Base-by-base conservation (phyloP, 2,797 vertebrate genomes). In the Poeciliopsis turneri region DNA sequence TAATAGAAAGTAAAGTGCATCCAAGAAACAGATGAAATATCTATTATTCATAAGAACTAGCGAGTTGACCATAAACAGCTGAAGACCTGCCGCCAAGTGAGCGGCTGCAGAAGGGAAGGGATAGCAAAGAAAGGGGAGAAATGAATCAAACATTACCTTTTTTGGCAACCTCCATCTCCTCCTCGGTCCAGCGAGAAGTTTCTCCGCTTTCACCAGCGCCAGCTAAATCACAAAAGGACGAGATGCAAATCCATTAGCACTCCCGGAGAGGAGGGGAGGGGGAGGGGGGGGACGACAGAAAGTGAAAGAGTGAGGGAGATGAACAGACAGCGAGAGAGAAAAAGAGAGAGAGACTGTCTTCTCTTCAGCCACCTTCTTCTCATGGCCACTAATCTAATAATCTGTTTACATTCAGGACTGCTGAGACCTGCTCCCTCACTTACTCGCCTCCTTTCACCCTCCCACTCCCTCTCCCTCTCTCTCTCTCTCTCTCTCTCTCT, bases 141-240 rank as follows among this genome's bases (percentile, higher is more conserved):
- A 84, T 86, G 7, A 74, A 76, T 66, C 46, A 20, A 81, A 86
- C 83, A n/a, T 83, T 95, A 99, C 98, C 98, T 97, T 99, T 98
- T 95, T 99, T 99, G 93, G 98, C 98, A 61, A 99, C 97, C 95
- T 99, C 98, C 98, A 99, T 99, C 95, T 99, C 98, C 95, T 99
- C 98, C 95, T 99, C 98, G 86, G 98, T 99, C 98, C 98, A 99
- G 93, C 98, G 97, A 90, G 98, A 99, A 88, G 98, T 99, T 94
- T 99, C 98, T 90, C 98, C 98, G 78, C 97, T 96, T 93, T 99
- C 98, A 80, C 97, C 88, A 78, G 96, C 94, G 93, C 97, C 97
- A 97, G 95, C 95, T 96, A 94, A 90, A 92, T 93, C 93, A 91
- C 92, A 95, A 89, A 82, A 91, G 85, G 85, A 89, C 84, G 88